A percentile compares a stretch with the other conserved stretches of the same genome.
phyloP scores from a whole-genome alignment of 2,113 vertebrate species.

The Apistogramma diplotaenia region DNA sequence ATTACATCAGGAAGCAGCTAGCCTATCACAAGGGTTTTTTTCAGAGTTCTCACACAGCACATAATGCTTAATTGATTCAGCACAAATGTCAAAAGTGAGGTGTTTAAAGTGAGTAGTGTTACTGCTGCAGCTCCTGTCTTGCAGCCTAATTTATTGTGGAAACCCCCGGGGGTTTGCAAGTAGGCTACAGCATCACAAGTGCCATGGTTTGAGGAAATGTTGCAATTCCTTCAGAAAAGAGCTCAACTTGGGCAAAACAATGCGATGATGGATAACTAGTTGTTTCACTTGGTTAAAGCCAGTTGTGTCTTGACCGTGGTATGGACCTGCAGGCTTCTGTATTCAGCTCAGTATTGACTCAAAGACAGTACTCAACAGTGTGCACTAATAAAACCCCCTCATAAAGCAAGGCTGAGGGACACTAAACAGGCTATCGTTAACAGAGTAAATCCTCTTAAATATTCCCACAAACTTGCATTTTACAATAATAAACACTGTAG shows the following conservation, averaged over 20 bases:
- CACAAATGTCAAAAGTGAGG: conserved; percentile 59
- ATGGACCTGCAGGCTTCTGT: not conserved
- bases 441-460: not conserved
- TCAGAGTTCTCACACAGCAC: conserved; percentile 38
- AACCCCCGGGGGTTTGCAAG: conserved; percentile 29
- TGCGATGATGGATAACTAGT: not conserved
- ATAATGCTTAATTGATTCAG: conserved; percentile 58
- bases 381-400: not conserved
- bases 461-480: not conserved
- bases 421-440: not conserved
- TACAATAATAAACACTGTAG: not conserved
- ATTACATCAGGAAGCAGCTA: conserved; percentile 59
- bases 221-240: conserved; percentile 1
- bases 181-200: conserved; percentile 17
- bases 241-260: conserved; percentile 6
- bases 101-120: conserved; percentile 44
- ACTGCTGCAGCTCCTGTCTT: conserved; percentile 29
- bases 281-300: not conserved
- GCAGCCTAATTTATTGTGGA: conserved; percentile 37
- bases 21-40: conserved; percentile 33
- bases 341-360: not conserved
- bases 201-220: conserved; percentile 4
- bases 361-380: not conserved
- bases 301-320: not conserved
- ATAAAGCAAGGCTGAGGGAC: not conserved